These are phyloP conservation scores for Rhinoraja longicauda DNA, from an alignment of 2,797 vertebrate genomes.

Conservation along the genomic window DNA sequence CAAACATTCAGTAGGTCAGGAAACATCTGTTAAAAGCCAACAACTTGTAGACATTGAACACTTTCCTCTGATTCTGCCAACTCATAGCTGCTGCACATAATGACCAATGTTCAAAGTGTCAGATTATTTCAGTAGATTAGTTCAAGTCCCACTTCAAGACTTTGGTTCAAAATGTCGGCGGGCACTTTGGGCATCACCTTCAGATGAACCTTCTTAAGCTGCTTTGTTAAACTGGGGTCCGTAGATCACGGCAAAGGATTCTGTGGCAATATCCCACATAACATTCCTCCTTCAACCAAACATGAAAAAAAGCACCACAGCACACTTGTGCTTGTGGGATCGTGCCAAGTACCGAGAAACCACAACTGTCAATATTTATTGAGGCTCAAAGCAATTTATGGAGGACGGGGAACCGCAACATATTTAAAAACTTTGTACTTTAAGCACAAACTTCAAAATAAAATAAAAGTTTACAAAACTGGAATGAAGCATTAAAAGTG, in stretches of 20 bases:
- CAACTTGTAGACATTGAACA: too few relatives aligned
- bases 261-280: too few relatives aligned
- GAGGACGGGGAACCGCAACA: not conserved
- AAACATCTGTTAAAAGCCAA: too few relatives aligned
- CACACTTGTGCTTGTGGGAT: not conserved
- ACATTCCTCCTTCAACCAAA: not conserved
- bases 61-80: too few relatives aligned
- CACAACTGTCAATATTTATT: not conserved
- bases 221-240: not conserved
- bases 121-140: not conserved
- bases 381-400: not conserved
- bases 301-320: too few relatives aligned
- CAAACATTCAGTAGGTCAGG: too few relatives aligned
- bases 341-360: not conserved
- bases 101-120: not conserved
- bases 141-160: not conserved
- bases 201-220: not conserved
- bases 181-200: not conserved
- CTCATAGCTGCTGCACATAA: too few relatives aligned
- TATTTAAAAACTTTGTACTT: not conserved
- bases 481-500: not conserved
- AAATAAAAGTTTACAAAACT: not conserved
- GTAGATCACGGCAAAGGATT: not conserved
- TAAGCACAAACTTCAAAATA: not conserved
- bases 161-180: not conserved